phyloP scores from a whole-genome alignment of 2,113 vertebrate genomes.

The Cryptomyrus ogoouensis region DNA sequence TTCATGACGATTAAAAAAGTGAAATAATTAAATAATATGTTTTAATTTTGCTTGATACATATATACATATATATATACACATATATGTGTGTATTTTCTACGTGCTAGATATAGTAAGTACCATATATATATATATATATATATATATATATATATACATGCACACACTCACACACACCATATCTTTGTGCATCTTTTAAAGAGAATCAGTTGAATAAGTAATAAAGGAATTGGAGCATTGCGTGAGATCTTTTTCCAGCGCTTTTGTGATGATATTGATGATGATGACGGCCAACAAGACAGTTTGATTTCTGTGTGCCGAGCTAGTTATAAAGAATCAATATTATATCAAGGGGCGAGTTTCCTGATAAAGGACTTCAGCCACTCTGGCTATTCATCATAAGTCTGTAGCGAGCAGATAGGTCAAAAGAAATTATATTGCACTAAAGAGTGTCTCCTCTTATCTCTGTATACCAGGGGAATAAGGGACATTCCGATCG shows the following conservation, averaged over 20 bases:
- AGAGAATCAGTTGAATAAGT: background rate
- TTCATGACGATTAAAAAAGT: background rate
- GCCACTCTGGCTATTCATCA: constrained; percentile 94
- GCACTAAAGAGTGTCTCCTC: constrained; percentile 82
- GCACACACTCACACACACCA: too few species aligned
- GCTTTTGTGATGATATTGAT: constrained; percentile 99
- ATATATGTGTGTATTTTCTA: background rate
- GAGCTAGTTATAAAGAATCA: constrained; percentile 88
- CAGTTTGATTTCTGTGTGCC: constrained; percentile 85
- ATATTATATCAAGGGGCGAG: constrained; percentile 95
- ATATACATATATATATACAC: background rate
- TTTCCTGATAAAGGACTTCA: constrained; percentile 92
- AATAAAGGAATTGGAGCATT: constrained; percentile 57
- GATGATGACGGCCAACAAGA: constrained; percentile 88
- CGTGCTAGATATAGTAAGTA: background rate
- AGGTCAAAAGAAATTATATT: constrained; percentile 98
- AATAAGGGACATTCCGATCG: constrained; percentile 85
- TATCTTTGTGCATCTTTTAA: background rate
- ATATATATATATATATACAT: background rate
- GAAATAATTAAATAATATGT: background rate
- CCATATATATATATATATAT: background rate
- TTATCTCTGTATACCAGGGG: constrained; percentile 96
- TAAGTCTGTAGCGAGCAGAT: constrained; percentile 95
- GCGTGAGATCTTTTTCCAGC: constrained; percentile 79
- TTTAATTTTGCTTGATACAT: background rate